Evolutionary conservation across 2,113 vertebrate genomes (phyloP), one percentile per base, ranked within the genome.

Genomic region (Chaenogobius annularis): DNA sequence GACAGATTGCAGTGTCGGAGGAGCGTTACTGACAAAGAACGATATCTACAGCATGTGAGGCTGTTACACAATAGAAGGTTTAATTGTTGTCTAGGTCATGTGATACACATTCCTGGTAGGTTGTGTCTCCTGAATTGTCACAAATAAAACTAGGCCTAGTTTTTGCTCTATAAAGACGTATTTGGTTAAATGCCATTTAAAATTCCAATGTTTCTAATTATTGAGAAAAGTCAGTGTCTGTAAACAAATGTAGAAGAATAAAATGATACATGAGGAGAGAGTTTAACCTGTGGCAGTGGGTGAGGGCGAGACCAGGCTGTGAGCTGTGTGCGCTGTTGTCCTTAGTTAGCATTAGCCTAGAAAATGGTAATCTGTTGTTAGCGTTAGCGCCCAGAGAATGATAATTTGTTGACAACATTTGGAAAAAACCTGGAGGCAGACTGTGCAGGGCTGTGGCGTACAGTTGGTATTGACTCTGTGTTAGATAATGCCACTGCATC

Each of bases 361-460:
- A 77, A 73, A 74, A 65, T 48, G 61, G 72, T 66, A 79, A 80
- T 70, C 74, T 64, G 77, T 89, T 73, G 74, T 71, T 61, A 61
- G 58, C 58, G 8, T 71, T 23, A 63, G 68, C 44, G n/a, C 50
- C 69, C 78, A 72, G 88, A 77, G 74, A 74, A 65, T 48, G 61
- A 72, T 66, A 79, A 81, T 71, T 78, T 66, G 77, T 89, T 73
- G 74, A 62, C 81, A 80, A 72, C 70, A 23, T 87, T 86, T 0
- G 88, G 87, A 89, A 91, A 91, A 90, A 89, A 85, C 86, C 88
- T 78, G 79, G 76, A 83, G 90, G 87, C 90, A 90, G 62, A 70
- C 65, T 72, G 37, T 67, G 52, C 69, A 23, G 75, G 73, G 59
- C 19, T 40, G 35, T 40, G 65, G 67, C 69, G 87, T 46, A 67